Evolutionary conservation across 2,113 vertebrate species (phyloP).

Genomic region (Zootoca vivipara): DNA sequence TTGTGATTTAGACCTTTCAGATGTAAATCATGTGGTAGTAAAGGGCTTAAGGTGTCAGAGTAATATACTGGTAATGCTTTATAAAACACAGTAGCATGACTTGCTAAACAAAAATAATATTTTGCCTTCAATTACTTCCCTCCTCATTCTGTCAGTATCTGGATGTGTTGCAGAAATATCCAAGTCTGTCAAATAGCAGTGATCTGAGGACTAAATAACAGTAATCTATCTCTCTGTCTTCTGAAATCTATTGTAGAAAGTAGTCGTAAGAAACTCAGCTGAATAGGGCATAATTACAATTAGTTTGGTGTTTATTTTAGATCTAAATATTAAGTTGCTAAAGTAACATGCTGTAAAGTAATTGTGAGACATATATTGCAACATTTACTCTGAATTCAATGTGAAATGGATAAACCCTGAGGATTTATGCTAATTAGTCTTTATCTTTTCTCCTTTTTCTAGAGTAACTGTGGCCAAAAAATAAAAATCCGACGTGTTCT

Average conservation of each 20-base stretch:
- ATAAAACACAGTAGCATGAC: background rate
- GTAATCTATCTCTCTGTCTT: background rate
- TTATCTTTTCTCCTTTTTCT: constrained; percentile 7
- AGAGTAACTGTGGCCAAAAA: constrained; percentile 96
- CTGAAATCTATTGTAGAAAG: background rate
- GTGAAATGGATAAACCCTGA: background rate
- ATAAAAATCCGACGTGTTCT: constrained; percentile 94
- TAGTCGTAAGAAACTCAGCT: background rate
- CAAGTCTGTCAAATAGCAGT: background rate
- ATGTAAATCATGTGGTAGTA: background rate
- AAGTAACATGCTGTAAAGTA: background rate
- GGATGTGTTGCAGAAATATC: background rate
- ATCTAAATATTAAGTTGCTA: background rate
- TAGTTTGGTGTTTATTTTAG: background rate
- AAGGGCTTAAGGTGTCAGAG: background rate
- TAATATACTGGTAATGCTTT: background rate
- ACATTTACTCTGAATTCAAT: background rate
- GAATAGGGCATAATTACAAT: background rate
- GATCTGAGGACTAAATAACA: background rate
- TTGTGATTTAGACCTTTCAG: background rate
- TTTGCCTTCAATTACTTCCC: background rate
- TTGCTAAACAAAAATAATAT: background rate
- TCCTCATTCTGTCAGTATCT: background rate
- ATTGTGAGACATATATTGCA: background rate
- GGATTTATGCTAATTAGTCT: background rate